phyloP scores from a whole-genome alignment of 2,888 invertebrate species.

The Agrotis clavis region DNA sequence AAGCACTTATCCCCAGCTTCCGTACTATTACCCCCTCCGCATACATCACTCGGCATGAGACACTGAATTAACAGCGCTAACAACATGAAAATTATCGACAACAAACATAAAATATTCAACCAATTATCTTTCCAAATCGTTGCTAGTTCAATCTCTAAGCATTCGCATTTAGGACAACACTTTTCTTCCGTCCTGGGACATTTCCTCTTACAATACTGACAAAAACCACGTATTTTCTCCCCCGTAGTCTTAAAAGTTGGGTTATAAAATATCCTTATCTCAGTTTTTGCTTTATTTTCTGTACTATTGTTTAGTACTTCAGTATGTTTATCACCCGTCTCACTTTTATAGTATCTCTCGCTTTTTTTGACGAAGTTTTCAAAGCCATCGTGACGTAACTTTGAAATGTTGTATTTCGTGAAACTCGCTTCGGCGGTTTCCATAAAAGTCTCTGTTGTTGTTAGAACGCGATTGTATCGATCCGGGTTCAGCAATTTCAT shows the following conservation, averaged over 20 bases:
- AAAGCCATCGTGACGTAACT: slow-evolving; percentile 79
- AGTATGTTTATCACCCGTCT: slow-evolving; percentile 78
- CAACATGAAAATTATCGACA: slow-evolving; percentile 81
- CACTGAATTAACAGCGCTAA: slow-evolving; percentile 82
- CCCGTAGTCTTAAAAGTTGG: slow-evolving; percentile 84
- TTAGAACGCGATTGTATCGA: slow-evolving; percentile 84
- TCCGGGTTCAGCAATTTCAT: slow-evolving; percentile 86
- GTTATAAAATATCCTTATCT: slow-evolving; percentile 87
- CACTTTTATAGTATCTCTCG: slow-evolving; percentile 86
- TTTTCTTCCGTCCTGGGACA: slow-evolving; percentile 83
- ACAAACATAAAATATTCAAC: slow-evolving; percentile 83
- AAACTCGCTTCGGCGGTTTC: slow-evolving; percentile 84
- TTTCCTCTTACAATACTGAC: slow-evolving; percentile 79
- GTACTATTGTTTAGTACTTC: slow-evolving; percentile 77
- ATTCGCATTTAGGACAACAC: slow-evolving; percentile 83
- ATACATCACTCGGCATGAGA: slow-evolving; percentile 75
- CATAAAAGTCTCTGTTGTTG: slow-evolving; percentile 85
- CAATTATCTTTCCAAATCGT: slow-evolving; percentile 85
- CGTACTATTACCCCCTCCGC: slow-evolving; percentile 70
- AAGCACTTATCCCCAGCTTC: slow-evolving; percentile 74
- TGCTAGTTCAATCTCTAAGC: slow-evolving; percentile 81
- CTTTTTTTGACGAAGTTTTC: slow-evolving; percentile 88
- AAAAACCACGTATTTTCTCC: slow-evolving; percentile 76
- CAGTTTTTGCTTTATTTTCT: slow-evolving; percentile 78
- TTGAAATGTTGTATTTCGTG: slow-evolving; percentile 81